phyloP scores from a whole-genome alignment of 2,797 vertebrate genomes.

The Coendou prehensilis region DNA sequence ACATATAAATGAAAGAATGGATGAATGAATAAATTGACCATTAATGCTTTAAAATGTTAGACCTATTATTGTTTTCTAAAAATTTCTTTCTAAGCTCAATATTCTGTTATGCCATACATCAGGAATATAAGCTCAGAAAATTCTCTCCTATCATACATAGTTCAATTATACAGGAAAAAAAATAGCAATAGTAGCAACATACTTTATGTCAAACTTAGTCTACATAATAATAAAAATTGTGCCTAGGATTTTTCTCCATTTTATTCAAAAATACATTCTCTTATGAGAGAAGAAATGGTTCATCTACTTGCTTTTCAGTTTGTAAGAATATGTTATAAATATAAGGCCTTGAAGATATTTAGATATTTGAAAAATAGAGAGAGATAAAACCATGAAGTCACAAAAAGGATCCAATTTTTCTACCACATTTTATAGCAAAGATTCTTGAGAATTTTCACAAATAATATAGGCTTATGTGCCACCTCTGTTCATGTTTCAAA shows the following conservation, averaged over 20 bases:
- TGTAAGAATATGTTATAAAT: background rate
- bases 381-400: background rate
- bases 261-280: background rate
- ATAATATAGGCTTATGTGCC: background rate
- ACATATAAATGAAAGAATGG: background rate
- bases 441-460: constrained; percentile 7
- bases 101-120: background rate
- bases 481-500: background rate
- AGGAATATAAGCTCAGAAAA: background rate
- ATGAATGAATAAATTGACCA: background rate
- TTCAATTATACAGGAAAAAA: background rate
- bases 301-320: background rate
- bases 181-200: background rate
- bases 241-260: background rate
- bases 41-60: background rate
- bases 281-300: background rate
- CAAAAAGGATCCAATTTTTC: background rate
- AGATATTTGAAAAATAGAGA: background rate
- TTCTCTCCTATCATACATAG: background rate
- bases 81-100: background rate
- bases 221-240: background rate
- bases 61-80: background rate
- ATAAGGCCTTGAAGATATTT: background rate
- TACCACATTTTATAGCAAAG: constrained; percentile 48
- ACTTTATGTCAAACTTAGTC: background rate